Evolutionary conservation across 2,888 invertebrate species (phyloP), one percentile per base, ranked within the genome.

Genomic region (Noctua fimbriata): DNA sequence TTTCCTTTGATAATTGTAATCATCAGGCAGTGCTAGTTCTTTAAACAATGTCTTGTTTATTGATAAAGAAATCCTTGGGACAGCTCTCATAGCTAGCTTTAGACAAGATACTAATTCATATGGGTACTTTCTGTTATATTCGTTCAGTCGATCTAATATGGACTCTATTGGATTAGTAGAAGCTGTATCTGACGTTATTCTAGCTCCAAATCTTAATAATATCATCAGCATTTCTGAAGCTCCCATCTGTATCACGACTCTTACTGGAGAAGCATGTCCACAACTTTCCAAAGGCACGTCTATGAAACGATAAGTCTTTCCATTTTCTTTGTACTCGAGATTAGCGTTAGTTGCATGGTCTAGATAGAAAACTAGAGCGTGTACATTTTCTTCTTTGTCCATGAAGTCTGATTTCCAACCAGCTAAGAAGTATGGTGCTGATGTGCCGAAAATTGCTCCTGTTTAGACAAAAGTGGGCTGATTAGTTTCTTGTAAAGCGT

Each of bases 381-480:
- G 97, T 1, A 98, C 95, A 89, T 98, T 98, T 91, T 99, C 98
- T 91, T 98, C 98, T 93, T 98, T 97, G 91, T 97, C 97, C 87
- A 97, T 97, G 91, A 98, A 98, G 93, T 99, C 98, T 86, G 98
- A 98, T 91, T 98, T 98, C 98, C 98, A 98, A 9, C 98, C 98
- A 0, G 98, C 98, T 85, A 99, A 96, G 88, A 98, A 98, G 90
- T 98, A 98, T 0, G 98, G 98, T 3, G 98, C 98, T 90, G 98
- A 97, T 52, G 98, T 98, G 0, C 99, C 99, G 89, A 98, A 98
- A 83, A 99, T 97, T 18, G 98, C 98, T 6, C 98, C 98, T 90
- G 98, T 94, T 93, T 98, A 65, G 49, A 21, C 41, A 1, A n/a
- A 67, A 44, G n/a, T 28, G 0, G 0, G 16, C 5, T 21, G 5